These are phyloP conservation scores for Scrobipalpa costella DNA, from an alignment of 2,888 invertebrate species.

Conservation along the genomic window DNA sequence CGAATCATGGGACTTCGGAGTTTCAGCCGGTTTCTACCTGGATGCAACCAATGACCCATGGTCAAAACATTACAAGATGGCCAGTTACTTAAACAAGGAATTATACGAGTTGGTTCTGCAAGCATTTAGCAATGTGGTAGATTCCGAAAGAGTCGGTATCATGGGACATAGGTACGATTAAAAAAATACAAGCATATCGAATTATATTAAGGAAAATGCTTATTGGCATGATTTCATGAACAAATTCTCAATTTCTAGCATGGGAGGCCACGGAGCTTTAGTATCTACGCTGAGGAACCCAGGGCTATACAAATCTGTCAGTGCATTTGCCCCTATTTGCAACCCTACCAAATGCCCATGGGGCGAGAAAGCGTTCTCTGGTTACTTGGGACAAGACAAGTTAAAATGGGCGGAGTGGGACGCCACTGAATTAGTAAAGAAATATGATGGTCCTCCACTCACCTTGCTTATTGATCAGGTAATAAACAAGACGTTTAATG, in stretches of 20 bases:
- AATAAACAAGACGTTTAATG: constrained; percentile 31
- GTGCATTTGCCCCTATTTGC: constrained; percentile 97
- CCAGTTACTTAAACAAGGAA: constrained; percentile 94
- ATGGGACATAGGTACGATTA: constrained; percentile 88
- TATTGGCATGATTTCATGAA: background rate
- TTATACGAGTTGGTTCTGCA: constrained; percentile 86
- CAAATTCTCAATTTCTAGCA: constrained; percentile 81
- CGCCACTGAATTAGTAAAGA: constrained; percentile 89
- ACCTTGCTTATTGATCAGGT: constrained; percentile 95
- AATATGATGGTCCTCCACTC: constrained; percentile 91
- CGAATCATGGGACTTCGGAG: constrained; percentile 96
- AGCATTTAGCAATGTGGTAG: constrained; percentile 83
- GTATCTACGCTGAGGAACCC: constrained; percentile 95
- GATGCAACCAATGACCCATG: constrained; percentile 96
- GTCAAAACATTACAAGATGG: constrained; percentile 97
- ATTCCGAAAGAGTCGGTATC: constrained; percentile 84
- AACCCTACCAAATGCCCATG: constrained; percentile 92
- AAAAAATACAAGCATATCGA: background rate
- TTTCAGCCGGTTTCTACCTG: constrained; percentile 97
- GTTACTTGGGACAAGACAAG: constrained; percentile 88
- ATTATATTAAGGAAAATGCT: too few relatives aligned
- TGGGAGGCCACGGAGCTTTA: constrained; percentile 99
- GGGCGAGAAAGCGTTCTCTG: constrained; percentile 92
- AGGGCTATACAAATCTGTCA: constrained; percentile 91
- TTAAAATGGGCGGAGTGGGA: constrained; percentile 93